These are phyloP conservation scores for Brachionichthys hirsutus DNA, from an alignment of 2,113 vertebrate species.

Conservation along the genomic window DNA sequence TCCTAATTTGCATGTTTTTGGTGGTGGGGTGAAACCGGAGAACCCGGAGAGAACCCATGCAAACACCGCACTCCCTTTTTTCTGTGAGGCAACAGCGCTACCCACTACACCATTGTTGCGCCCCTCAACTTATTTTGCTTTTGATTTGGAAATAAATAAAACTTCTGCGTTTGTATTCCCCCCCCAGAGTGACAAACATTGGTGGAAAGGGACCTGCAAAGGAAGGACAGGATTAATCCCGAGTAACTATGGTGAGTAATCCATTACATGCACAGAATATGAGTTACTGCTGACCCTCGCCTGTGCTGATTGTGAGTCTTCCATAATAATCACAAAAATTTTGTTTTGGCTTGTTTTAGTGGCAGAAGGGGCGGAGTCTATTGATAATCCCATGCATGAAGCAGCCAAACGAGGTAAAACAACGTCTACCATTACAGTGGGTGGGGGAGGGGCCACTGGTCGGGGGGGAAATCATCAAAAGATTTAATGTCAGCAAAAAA, in stretches of 20 bases:
- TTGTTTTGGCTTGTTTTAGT: constrained; percentile 66
- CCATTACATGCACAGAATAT: background rate
- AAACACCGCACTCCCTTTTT: too few relatives aligned
- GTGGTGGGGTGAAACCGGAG: too few relatives aligned
- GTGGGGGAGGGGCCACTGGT: too few relatives aligned
- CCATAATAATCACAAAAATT: background rate
- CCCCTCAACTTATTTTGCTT: background rate
- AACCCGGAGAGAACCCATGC: too few relatives aligned
- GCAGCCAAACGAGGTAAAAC: constrained; percentile 91
- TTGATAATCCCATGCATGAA: constrained; percentile 97
- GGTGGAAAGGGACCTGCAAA: constrained; percentile 98
- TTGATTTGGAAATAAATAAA: background rate
- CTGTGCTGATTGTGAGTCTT: background rate
- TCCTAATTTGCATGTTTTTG: too few relatives aligned
- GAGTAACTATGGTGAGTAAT: constrained; percentile 93
- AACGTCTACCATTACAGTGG: background rate
- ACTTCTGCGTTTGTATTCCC: background rate
- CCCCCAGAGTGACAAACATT: constrained; percentile 92
- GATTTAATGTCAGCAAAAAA: too few relatives aligned
- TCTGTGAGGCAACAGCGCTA: too few relatives aligned
- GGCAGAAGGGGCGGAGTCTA: constrained; percentile 93
- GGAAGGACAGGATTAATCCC: constrained; percentile 96
- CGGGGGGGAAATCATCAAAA: too few relatives aligned
- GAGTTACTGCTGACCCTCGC: too few relatives aligned
- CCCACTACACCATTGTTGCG: too few relatives aligned